phyloP scores from a whole-genome alignment of 2,113 vertebrate species.

The Arenaria interpres region DNA sequence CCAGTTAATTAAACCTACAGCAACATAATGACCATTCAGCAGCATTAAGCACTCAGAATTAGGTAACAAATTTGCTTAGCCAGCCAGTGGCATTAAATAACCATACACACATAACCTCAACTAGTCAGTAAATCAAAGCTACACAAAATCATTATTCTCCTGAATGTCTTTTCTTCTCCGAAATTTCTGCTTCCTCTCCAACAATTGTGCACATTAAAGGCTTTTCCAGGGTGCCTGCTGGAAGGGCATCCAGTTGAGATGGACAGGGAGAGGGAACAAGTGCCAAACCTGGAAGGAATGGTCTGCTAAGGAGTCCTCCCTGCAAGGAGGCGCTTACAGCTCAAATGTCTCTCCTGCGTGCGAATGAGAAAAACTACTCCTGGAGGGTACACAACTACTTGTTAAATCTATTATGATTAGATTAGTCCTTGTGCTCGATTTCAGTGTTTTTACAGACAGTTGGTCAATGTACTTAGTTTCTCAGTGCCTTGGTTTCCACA shows the following conservation, averaged over 20 bases:
- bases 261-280: neutral
- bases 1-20: conserved; percentile 5
- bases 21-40: neutral
- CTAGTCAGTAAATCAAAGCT: conserved; percentile 30
- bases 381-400: neutral
- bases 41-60: neutral
- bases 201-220: neutral
- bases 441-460: neutral
- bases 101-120: neutral
- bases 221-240: neutral
- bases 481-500: neutral
- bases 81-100: conserved; percentile 18
- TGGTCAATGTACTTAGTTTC: neutral
- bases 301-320: neutral
- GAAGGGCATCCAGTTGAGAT: neutral
- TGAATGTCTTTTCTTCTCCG: neutral
- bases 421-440: neutral
- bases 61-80: neutral
- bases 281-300: neutral
- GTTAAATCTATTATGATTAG: neutral
- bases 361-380: neutral
- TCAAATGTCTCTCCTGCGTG: neutral
- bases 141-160: conserved; percentile 13
- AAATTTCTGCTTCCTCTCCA: neutral
- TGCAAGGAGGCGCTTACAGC: neutral